Conservation (phyloP, 2,797 vertebrate species). For the Tragelaphus oryx region DNA sequence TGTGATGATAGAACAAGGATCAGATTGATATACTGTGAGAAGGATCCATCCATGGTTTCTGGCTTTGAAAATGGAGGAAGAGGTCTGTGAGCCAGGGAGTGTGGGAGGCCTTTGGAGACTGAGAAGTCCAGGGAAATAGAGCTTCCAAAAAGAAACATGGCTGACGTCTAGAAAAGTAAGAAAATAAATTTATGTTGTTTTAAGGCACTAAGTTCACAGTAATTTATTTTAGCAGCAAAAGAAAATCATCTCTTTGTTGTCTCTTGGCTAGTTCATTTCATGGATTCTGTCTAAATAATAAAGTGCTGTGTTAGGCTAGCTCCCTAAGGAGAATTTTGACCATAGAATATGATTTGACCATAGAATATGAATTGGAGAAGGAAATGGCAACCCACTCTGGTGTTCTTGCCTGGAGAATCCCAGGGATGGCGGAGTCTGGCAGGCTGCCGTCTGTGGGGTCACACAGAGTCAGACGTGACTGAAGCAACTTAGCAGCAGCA, state of each 20-base stretch:
- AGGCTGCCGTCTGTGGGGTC: too few species aligned
- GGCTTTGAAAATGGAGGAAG: background rate
- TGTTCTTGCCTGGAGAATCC: too few species aligned
- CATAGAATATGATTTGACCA: background rate
- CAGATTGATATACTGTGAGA: background rate
- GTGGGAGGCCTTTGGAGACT: background rate
- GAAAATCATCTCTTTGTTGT: background rate
- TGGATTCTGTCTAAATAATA: background rate
- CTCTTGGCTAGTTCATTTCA: background rate
- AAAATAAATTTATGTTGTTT: background rate
- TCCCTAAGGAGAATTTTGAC: slow-evolving; percentile 1
- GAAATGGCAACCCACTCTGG: too few species aligned
- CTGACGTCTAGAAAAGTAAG: background rate
- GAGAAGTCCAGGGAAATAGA: background rate
- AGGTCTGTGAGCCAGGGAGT: background rate
- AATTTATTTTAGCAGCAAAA: background rate
- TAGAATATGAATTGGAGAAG: too few species aligned
- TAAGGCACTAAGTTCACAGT: background rate
- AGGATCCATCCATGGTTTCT: background rate
- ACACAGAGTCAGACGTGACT: too few species aligned
- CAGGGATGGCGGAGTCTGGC: too few species aligned
- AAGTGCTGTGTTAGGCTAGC: background rate
- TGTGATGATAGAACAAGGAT: background rate
- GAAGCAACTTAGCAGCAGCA: too few species aligned
- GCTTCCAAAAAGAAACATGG: background rate